These are phyloP conservation scores for Trachelus iudaicus DNA, from an alignment of 2,888 invertebrate species.

Conservation along the genomic window DNA sequence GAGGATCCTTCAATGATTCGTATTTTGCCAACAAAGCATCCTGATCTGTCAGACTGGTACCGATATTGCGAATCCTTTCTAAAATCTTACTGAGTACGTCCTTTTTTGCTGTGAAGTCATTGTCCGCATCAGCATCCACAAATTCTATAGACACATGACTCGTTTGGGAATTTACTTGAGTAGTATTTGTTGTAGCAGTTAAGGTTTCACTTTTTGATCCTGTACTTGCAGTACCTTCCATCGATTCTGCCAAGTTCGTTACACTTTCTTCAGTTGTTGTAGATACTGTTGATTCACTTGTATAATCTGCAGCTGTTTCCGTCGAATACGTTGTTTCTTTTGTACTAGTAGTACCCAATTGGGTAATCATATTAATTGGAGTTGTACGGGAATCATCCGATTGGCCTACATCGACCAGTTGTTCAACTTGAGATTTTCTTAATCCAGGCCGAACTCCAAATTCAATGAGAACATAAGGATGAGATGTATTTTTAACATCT, in stretches of 20 bases:
- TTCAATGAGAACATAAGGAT: background rate
- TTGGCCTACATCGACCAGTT: background rate
- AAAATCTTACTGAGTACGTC: background rate
- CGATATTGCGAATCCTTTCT: background rate
- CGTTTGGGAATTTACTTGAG: background rate
- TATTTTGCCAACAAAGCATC: background rate
- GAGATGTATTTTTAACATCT: background rate
- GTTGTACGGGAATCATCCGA: background rate
- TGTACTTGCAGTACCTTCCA: no score
- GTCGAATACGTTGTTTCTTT: background rate
- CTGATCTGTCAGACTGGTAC: background rate
- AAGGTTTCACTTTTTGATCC: no score
- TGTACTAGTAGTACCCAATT: background rate
- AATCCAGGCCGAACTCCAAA: background rate
- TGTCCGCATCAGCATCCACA: background rate
- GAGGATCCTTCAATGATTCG: background rate
- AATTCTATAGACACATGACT: background rate
- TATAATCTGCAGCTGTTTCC: background rate
- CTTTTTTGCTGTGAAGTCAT: background rate
- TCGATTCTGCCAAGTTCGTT: no score
- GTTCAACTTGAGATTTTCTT: background rate
- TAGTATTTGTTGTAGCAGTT: background rate
- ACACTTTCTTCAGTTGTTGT: no score
- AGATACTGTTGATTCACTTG: background rate
- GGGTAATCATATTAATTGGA: background rate